Percentiles rank a stretch among this genome's conserved stretches.
phyloP scores from a whole-genome alignment of 2,888 invertebrate genomes.

The Leucoma salicis region DNA sequence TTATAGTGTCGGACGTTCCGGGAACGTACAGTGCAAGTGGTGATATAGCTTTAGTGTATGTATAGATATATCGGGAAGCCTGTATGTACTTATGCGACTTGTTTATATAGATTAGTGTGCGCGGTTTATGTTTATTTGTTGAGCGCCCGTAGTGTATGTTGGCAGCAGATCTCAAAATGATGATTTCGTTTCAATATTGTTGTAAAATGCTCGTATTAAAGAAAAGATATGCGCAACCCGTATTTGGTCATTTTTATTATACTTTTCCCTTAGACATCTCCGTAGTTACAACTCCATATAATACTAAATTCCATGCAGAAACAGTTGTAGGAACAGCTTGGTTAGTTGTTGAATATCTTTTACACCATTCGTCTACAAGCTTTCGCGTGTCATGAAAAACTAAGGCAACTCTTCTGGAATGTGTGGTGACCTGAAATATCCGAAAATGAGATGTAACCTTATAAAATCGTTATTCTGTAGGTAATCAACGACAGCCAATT shows the following conservation, averaged over 20 bases:
- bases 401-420: too few species aligned
- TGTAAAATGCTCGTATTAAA: slow-evolving; percentile 83
- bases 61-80: slow-evolving; percentile 77
- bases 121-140: slow-evolving; percentile 80
- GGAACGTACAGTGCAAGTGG: slow-evolving; percentile 63
- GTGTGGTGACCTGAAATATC: too few species aligned
- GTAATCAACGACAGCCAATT: too few species aligned
- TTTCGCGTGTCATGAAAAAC: too few species aligned
- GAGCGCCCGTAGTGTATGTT: slow-evolving; percentile 82
- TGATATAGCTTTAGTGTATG: slow-evolving; percentile 80
- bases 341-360: too few species aligned
- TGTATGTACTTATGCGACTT: slow-evolving; percentile 82
- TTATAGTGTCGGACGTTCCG: slow-evolving; percentile 57
- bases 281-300: too few species aligned
- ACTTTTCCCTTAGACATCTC: not conserved
- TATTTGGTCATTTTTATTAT: slow-evolving; percentile 41
- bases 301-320: too few species aligned
- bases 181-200: slow-evolving; percentile 82
- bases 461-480: too few species aligned
- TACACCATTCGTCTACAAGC: too few species aligned
- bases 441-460: too few species aligned
- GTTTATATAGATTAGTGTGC: slow-evolving; percentile 82
- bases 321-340: too few species aligned
- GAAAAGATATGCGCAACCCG: slow-evolving; percentile 79
- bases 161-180: slow-evolving; percentile 82